Percentiles rank a stretch among this genome's conserved stretches.
Conservation (phyloP, 2,888 invertebrate species). For the Limnephilus rhombicus region DNA sequence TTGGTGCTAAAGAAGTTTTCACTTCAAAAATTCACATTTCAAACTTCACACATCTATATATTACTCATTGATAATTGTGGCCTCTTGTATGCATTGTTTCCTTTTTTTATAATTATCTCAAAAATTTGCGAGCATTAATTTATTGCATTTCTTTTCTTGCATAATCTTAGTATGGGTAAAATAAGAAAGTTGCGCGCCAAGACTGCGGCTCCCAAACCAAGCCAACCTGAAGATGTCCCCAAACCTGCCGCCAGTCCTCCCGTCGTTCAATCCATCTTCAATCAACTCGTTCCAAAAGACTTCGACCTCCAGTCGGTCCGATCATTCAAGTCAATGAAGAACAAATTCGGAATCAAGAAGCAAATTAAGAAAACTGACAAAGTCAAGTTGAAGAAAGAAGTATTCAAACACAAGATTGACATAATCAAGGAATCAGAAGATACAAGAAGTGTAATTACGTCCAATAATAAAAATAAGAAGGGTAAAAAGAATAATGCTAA, state of each 20-base stretch:
- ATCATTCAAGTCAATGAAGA: conserved; percentile 65
- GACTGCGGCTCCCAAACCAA: neutral
- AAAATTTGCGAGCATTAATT: neutral
- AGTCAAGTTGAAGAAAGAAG: conserved; percentile 62
- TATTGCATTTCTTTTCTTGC: conserved; percentile 21
- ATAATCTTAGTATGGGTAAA: conserved; percentile 2
- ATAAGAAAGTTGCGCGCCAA: neutral
- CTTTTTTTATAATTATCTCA: neutral
- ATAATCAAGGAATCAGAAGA: conserved; percentile 53
- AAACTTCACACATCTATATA: no score
- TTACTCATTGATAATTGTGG: no score
- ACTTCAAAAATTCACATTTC: no score
- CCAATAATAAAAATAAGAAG: conserved; percentile 36
- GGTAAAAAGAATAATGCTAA: conserved; percentile 25
- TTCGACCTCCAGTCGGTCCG: conserved; percentile 60
- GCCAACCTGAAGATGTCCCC: neutral
- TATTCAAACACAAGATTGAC: conserved; percentile 62
- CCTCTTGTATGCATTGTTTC: neutral
- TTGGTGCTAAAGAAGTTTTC: no score
- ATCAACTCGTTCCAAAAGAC: conserved; percentile 57
- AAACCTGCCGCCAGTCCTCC: conserved; percentile 22
- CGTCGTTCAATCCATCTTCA: neutral
- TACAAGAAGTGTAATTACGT: neutral
- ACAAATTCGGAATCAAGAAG: conserved; percentile 65
- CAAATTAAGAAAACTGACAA: conserved; percentile 64